Conservation (phyloP, 2,888 invertebrate species). For the Himalopsyche anomala region DNA sequence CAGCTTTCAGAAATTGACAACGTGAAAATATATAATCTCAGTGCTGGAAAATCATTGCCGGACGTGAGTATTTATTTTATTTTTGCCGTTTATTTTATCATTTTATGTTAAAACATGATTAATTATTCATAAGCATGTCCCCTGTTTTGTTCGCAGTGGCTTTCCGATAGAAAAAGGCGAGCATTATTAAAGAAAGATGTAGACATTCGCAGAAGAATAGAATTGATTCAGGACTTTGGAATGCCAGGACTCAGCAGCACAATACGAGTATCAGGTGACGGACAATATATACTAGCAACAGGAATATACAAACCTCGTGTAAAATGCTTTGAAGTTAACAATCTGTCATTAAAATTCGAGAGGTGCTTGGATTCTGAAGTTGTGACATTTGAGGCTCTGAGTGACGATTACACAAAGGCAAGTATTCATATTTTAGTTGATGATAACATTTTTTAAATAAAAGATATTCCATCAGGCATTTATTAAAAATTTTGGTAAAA, state of each 20-base stretch:
- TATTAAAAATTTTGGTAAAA: too few relatives aligned
- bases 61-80: slow-evolving; percentile 82
- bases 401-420: slow-evolving; percentile 98
- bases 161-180: slow-evolving; percentile 89
- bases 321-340: slow-evolving; percentile 96
- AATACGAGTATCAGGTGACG: slow-evolving; percentile 91
- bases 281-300: slow-evolving; percentile 93
- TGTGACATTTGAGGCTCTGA: slow-evolving; percentile 92
- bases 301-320: slow-evolving; percentile 98
- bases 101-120: not conserved
- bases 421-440: too few relatives aligned
- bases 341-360: slow-evolving; percentile 98
- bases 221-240: slow-evolving; percentile 98
- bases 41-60: slow-evolving; percentile 96
- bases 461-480: too few relatives aligned
- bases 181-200: slow-evolving; percentile 91
- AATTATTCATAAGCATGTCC: not conserved
- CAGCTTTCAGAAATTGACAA: slow-evolving; percentile 95
- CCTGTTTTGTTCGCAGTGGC: slow-evolving; percentile 81
- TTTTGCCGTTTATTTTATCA: not conserved
- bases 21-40: slow-evolving; percentile 98
- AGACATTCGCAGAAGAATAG: slow-evolving; percentile 92
- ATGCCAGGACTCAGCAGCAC: slow-evolving; percentile 97
- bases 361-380: slow-evolving; percentile 98
- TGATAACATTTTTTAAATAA: too few relatives aligned